Evolutionary conservation across 2,888 invertebrate species (phyloP).

Genomic region (Trimorus sp.): DNA sequence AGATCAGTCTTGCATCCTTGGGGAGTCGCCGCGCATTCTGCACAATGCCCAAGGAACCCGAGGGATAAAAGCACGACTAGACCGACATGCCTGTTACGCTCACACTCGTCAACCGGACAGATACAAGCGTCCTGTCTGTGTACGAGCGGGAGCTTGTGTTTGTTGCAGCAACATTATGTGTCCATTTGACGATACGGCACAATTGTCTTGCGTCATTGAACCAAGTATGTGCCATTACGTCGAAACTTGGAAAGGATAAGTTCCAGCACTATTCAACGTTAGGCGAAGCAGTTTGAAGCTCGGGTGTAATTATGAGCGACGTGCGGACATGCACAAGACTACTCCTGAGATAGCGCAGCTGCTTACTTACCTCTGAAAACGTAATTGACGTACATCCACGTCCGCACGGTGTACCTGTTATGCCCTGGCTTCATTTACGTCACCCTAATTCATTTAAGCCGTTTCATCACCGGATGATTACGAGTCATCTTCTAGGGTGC

Average conservation of each 20-base stretch:
- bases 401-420: constrained; percentile 46
- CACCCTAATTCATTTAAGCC: constrained; percentile 41
- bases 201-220: constrained; percentile 64
- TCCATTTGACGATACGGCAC: constrained; percentile 55
- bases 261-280: constrained; percentile 46
- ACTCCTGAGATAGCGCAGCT: constrained; percentile 61
- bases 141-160: constrained; percentile 3
- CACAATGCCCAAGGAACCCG: constrained; percentile 43
- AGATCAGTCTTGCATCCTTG: constrained; percentile 49
- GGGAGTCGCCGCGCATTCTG: constrained; percentile 53
- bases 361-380: constrained; percentile 54
- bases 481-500: constrained; percentile 5
- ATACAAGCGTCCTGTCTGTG: constrained; percentile 11
- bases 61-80: constrained; percentile 52
- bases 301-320: constrained; percentile 62
- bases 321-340: constrained; percentile 54
- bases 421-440: constrained; percentile 29
- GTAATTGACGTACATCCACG: constrained; percentile 56
- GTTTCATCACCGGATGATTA: constrained; percentile 23
- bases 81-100: constrained; percentile 46
- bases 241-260: constrained; percentile 58
- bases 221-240: constrained; percentile 56
- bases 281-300: constrained; percentile 48
- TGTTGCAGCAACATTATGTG: constrained; percentile 43
- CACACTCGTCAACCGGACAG: constrained; percentile 42